A percentile compares a stretch with the other conserved stretches of the same genome.
phyloP scores from a whole-genome alignment of 2,113 vertebrate species.

The Atractosteus spatula region DNA sequence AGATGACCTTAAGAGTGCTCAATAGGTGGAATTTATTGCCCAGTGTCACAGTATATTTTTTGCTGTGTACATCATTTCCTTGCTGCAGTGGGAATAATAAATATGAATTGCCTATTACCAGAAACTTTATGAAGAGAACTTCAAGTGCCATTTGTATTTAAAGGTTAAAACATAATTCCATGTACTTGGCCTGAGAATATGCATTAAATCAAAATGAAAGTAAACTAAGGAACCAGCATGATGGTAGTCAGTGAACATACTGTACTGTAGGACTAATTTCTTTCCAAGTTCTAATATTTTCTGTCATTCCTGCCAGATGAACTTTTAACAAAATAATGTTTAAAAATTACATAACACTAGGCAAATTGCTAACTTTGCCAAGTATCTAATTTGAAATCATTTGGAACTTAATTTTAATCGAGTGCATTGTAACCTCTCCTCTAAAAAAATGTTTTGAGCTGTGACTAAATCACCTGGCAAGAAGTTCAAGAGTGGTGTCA shows the following conservation, averaged over 20 bases:
- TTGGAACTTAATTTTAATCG: too few species aligned
- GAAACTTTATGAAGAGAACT: too few species aligned
- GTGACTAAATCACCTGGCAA: too few species aligned
- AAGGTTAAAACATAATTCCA: slow-evolving; percentile 35
- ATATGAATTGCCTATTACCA: slow-evolving; percentile 14
- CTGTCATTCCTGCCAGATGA: slow-evolving; percentile 1
- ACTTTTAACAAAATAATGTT: not conserved
- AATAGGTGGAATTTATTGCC: slow-evolving; percentile 38
- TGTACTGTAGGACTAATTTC: not conserved
- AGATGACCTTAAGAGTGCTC: slow-evolving; percentile 42
- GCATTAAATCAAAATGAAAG: slow-evolving; percentile 10
- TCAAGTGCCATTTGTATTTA: slow-evolving; percentile 23
- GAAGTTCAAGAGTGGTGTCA: too few species aligned
- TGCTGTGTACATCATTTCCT: slow-evolving; percentile 30
- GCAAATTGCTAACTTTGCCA: too few species aligned
- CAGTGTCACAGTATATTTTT: slow-evolving; percentile 34
- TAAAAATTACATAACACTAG: too few species aligned
- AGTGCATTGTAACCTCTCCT: too few species aligned
- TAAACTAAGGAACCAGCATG: not conserved
- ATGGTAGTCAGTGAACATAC: not conserved
- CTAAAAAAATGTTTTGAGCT: too few species aligned
- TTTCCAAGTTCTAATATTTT: not conserved
- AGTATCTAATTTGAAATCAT: too few species aligned
- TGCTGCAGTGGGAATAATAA: slow-evolving; percentile 36
- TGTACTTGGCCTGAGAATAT: not conserved